Percentiles rank a stretch among this genome's conserved stretches.
phyloP scores from a whole-genome alignment of 2,888 invertebrate genomes.

The Tholera decimalis region DNA sequence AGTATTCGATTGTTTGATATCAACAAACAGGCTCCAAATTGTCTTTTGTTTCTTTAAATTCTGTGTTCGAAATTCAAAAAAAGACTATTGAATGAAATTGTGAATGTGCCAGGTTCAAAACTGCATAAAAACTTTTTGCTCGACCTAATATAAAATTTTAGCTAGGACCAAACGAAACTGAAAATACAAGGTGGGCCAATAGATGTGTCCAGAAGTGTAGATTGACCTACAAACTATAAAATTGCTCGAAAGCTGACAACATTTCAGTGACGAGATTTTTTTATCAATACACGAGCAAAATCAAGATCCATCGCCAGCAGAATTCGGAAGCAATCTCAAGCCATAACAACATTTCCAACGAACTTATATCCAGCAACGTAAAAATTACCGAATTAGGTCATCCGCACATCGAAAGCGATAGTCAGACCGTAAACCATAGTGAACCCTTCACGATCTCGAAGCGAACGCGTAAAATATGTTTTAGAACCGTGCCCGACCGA shows the following conservation, averaged over 20 bases:
- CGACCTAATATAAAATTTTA: too few species aligned
- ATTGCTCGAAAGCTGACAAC: too few species aligned
- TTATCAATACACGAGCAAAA: neutral
- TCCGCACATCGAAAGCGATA: slow-evolving; percentile 68
- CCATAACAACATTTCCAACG: slow-evolving; percentile 25
- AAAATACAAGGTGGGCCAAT: too few species aligned
- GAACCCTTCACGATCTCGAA: slow-evolving; percentile 70
- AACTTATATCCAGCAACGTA: slow-evolving; percentile 33
- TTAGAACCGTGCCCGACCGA: slow-evolving; percentile 74
- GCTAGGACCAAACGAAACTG: too few species aligned
- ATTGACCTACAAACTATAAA: neutral
- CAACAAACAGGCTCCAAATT: too few species aligned
- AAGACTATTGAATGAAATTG: too few species aligned
- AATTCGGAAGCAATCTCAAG: slow-evolving; percentile 26
- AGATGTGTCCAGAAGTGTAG: too few species aligned
- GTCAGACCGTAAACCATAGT: slow-evolving; percentile 74
- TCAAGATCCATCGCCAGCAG: neutral
- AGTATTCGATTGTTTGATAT: too few species aligned
- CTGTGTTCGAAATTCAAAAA: too few species aligned
- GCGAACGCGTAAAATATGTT: slow-evolving; percentile 80
- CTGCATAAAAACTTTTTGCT: too few species aligned
- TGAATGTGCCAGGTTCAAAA: too few species aligned
- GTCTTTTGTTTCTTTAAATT: too few species aligned
- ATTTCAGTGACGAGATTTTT: neutral
- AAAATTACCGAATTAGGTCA: slow-evolving; percentile 63